Evolutionary conservation across 1,140 invertebrate species (phyloP).

Genomic region (Coenobita brevimanus): DNA sequence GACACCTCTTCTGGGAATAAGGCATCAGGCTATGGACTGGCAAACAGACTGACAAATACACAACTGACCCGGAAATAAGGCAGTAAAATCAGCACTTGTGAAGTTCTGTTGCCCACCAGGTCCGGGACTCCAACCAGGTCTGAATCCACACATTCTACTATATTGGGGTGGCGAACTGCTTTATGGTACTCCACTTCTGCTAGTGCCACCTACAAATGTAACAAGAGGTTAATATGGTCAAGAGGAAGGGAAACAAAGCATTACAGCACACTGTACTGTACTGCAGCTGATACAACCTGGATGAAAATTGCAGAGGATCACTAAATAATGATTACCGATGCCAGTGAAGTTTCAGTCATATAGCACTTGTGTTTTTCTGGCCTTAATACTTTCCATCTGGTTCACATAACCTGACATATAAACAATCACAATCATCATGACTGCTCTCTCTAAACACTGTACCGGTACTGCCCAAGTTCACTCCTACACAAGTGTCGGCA

Average conservation of each 20-base stretch:
- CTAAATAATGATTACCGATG: not conserved
- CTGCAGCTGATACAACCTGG: not conserved
- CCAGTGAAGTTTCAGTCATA: not conserved
- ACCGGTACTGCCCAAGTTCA: no score
- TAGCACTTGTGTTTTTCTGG: not conserved
- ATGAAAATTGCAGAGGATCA: not conserved
- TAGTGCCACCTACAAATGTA: conserved; percentile 75
- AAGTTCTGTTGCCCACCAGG: conserved; percentile 80
- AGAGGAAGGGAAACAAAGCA: not conserved
- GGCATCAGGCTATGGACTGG: no score
- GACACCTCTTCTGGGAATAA: no score
- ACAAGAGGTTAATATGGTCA: not conserved
- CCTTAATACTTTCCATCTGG: no score
- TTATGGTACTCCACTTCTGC: conserved; percentile 86
- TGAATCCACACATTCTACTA: conserved; percentile 86
- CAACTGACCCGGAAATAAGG: conserved; percentile 84
- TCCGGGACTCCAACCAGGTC: conserved; percentile 79
- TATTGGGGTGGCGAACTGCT: conserved; percentile 82
- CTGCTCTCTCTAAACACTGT: no score
- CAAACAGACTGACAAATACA: no score
- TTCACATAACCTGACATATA: no score
- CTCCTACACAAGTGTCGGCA: no score
- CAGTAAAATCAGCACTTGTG: conserved; percentile 84
- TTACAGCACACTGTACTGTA: not conserved
- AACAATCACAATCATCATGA: no score